A percentile compares a stretch with the other conserved stretches of the same genome.
phyloP scores from a whole-genome alignment of 2,113 vertebrate genomes.

The Irena cyanogastra region DNA sequence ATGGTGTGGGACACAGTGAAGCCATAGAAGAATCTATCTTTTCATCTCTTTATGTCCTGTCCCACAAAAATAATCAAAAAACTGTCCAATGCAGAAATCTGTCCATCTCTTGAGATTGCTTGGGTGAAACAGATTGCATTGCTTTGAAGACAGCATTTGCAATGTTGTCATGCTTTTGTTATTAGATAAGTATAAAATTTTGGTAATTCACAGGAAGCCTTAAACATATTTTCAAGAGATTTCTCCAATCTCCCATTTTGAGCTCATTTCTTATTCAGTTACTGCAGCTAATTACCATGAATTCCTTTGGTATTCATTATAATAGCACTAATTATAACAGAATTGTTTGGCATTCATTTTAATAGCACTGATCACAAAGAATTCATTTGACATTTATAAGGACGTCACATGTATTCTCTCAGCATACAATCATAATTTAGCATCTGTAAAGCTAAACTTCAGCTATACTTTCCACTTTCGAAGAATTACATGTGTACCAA shows the following conservation, averaged over 20 bases:
- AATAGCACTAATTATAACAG: constrained; percentile 50
- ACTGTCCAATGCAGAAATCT: background rate
- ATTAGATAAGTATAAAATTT: background rate
- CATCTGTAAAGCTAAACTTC: constrained; percentile 13
- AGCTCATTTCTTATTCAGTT: constrained; percentile 46
- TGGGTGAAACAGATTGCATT: background rate
- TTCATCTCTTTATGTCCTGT: background rate
- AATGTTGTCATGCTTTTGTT: background rate
- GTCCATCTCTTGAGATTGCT: background rate
- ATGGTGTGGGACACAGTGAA: background rate
- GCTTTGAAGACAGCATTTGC: background rate
- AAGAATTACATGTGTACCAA: background rate
- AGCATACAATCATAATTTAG: constrained; percentile 19
- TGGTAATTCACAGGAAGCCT: background rate
- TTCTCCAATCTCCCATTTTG: background rate
- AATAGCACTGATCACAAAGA: constrained; percentile 24
- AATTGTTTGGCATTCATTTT: constrained; percentile 54
- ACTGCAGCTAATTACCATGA: background rate
- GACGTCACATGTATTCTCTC: background rate
- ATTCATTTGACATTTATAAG: constrained; percentile 30
- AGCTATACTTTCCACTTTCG: background rate
- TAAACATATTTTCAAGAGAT: background rate
- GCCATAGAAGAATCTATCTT: background rate
- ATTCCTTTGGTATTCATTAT: constrained; percentile 46
- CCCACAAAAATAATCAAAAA: background rate